These are phyloP conservation scores for Drosophila micromelanica DNA, from an alignment of 1,140 invertebrate species.

Conservation along the genomic window DNA sequence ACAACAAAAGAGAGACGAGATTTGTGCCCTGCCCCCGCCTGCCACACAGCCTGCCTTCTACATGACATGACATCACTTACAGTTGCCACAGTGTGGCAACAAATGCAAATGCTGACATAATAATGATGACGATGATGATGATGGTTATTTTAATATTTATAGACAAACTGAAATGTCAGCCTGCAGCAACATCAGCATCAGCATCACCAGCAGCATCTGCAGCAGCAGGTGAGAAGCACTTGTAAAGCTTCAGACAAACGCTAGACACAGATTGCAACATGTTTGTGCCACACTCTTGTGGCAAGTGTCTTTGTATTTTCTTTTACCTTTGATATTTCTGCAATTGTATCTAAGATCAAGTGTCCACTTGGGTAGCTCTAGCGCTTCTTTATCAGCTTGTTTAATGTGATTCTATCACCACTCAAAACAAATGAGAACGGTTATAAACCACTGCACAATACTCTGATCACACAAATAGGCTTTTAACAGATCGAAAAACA, in stretches of 20 bases:
- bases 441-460: not conserved
- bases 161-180: slow-evolving; percentile 9
- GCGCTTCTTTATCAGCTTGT: slow-evolving; percentile 8
- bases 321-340: slow-evolving; percentile 12
- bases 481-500: not conserved
- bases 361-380: not conserved
- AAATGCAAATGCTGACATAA: slow-evolving; percentile 72
- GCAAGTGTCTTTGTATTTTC: slow-evolving; percentile 23
- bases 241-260: slow-evolving; percentile 59
- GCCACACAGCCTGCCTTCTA: not conserved
- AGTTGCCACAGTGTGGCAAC: slow-evolving; percentile 37
- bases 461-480: not conserved
- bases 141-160: slow-evolving; percentile 25
- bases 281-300: slow-evolving; percentile 12
- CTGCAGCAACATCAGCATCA: not conserved
- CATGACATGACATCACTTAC: slow-evolving; percentile 52
- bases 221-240: slow-evolving; percentile 65
- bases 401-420: slow-evolving; percentile 6
- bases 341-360: slow-evolving; percentile 37
- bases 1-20: not conserved
- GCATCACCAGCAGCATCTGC: slow-evolving; percentile 9
- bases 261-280: slow-evolving; percentile 53
- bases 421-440: not conserved
- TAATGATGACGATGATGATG: slow-evolving; percentile 39
- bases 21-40: not conserved